phyloP scores from a whole-genome alignment of 1,140 invertebrate genomes.

The Polypedilum pembai region DNA sequence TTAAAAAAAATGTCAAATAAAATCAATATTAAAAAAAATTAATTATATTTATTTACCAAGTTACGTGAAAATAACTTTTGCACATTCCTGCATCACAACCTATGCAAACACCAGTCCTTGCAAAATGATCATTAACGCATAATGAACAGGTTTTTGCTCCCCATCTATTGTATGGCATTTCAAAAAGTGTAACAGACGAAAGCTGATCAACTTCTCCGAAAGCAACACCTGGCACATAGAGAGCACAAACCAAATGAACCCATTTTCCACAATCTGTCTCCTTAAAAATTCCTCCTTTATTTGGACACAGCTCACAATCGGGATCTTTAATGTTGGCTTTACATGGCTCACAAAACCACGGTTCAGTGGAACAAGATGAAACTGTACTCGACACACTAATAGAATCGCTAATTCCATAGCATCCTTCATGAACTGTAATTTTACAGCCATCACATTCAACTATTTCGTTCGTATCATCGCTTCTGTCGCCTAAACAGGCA shows the following conservation, averaged over 20 bases:
- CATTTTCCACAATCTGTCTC: conserved; percentile 93
- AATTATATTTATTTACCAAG: conserved; percentile 62
- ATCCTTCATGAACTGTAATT: conserved; percentile 93
- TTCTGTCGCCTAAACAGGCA: conserved; percentile 86
- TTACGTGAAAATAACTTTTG: conserved; percentile 94
- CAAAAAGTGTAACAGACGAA: conserved; percentile 81
- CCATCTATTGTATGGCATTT: conserved; percentile 93
- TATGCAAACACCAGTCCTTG: conserved; percentile 88
- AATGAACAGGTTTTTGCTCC: conserved; percentile 79
- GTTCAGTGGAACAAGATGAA: conserved; percentile 88
- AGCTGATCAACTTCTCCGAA: conserved; percentile 90
- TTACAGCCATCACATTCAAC: conserved; percentile 95
- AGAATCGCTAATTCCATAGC: conserved; percentile 91
- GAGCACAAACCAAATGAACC: conserved; percentile 95
- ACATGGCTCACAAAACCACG: conserved; percentile 98
- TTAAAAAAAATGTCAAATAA: neutral
- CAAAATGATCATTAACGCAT: conserved; percentile 78
- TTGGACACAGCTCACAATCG: conserved; percentile 80
- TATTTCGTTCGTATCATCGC: conserved; percentile 90
- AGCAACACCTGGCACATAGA: conserved; percentile 94
- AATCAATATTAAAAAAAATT: conserved; percentile 29
- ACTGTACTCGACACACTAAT: conserved; percentile 83
- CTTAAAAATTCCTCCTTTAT: conserved; percentile 88
- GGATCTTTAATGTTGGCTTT: conserved; percentile 82
- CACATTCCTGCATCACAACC: conserved; percentile 97